Conservation (phyloP, 2,113 vertebrate species). For the Raphicerus campestris region DNA sequence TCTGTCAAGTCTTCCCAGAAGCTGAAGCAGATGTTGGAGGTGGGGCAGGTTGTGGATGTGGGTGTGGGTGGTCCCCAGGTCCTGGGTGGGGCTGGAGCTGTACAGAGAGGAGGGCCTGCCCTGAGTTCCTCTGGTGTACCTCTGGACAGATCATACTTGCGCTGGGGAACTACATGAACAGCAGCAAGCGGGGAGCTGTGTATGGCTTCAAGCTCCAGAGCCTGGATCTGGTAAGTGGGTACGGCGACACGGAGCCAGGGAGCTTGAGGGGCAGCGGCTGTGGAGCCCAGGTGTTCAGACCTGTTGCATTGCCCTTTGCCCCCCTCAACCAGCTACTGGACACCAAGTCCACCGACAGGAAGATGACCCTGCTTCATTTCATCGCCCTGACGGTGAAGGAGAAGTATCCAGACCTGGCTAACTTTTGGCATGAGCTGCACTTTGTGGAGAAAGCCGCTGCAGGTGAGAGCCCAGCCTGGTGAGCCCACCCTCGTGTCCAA, state of each 20-base stretch:
- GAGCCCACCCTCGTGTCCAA: fast-evolving
- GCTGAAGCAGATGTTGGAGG: slow-evolving; percentile 94
- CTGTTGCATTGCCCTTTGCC: not conserved
- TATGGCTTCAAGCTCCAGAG: slow-evolving; percentile 97
- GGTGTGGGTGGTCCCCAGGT: not conserved
- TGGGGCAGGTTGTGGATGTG: slow-evolving; percentile 62
- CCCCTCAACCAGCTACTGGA: slow-evolving; percentile 88
- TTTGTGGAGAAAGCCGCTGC: slow-evolving; percentile 97
- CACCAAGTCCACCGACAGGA: slow-evolving; percentile 98
- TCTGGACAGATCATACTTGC: slow-evolving; percentile 92
- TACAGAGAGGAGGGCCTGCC: not conserved
- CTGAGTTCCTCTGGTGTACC: not conserved
- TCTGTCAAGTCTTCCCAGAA: slow-evolving; percentile 95
- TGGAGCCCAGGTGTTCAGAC: fast-evolving
- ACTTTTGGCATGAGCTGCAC: slow-evolving; percentile 94
- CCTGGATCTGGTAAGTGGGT: slow-evolving; percentile 82
- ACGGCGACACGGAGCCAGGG: not conserved
- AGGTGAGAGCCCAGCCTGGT: slow-evolving; percentile 76
- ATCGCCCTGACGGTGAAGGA: slow-evolving; percentile 94
- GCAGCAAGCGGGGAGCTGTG: slow-evolving; percentile 95
- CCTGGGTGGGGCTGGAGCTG: not conserved
- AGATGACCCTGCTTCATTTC: slow-evolving; percentile 96
- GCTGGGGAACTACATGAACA: slow-evolving; percentile 98
- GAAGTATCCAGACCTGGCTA: slow-evolving; percentile 92
- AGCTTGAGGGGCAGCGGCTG: not conserved